Conservation (phyloP, 2,888 invertebrate species). For the Agrochola lota region DNA sequence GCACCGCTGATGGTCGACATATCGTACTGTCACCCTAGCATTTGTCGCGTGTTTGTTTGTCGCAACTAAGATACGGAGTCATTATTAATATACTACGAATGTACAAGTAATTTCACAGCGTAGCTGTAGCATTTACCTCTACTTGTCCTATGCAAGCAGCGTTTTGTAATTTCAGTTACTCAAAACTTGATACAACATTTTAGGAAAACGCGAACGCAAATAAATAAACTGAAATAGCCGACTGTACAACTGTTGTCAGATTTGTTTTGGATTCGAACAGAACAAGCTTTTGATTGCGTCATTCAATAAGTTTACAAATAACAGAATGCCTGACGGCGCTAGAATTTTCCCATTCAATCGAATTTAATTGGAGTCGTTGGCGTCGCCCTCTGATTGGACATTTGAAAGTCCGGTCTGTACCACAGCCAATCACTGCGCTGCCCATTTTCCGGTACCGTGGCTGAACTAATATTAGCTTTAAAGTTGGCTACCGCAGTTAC, state of each 20-base stretch:
- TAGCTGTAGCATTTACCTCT: background rate
- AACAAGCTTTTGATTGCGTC: conserved; percentile 57
- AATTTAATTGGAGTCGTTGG: conserved; percentile 64
- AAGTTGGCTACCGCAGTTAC: conserved; percentile 62
- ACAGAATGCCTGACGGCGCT: conserved; percentile 58
- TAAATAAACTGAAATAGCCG: conserved; percentile 36
- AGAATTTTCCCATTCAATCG: conserved; percentile 63
- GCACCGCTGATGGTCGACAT: no score
- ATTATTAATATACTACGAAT: background rate
- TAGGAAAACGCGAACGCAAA: conserved; percentile 11
- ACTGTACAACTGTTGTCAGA: conserved; percentile 32
- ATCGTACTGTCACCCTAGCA: no score
- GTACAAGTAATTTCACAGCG: background rate
- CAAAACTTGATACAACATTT: conserved; percentile 8
- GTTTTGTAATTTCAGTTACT: background rate
- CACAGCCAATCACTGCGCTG: conserved; percentile 61
- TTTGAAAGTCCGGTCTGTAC: conserved; percentile 54
- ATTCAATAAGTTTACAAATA: conserved; percentile 61
- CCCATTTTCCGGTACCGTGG: conserved; percentile 58
- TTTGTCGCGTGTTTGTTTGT: no score
- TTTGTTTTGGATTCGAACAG: conserved; percentile 49
- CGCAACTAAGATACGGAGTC: no score
- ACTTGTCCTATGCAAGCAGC: background rate
- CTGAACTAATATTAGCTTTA: conserved; percentile 64
- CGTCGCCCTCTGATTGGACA: conserved; percentile 60